Base-by-base conservation (phyloP, 1,140 invertebrate species). In the Trialeurodes vaporariorum region DNA sequence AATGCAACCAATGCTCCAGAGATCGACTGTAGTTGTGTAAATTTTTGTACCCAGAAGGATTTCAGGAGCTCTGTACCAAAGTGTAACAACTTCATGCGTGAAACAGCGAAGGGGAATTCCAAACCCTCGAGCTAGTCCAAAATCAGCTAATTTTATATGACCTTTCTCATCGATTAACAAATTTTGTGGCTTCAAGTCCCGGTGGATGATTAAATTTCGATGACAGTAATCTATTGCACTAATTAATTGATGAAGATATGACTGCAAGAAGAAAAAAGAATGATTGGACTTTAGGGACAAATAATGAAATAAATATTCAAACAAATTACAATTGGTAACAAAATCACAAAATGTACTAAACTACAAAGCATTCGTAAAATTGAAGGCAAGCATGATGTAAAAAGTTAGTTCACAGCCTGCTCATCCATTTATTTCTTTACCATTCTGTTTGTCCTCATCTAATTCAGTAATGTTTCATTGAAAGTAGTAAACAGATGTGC, bases 51-150 rank as follows among this genome's bases (percentile, higher is more conserved):
- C 95, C 5, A 98, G 80, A 61, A 98, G 80, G 72, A 98, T 91
- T 81, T 98, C 96, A 1, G 96, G 96, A 2, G 96, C 91, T 72
- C 95, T 82, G 80, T 98, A 98, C 95, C 95, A 98, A 61, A 98
- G 81, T 5, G 96, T 98, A 0, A 98, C 89, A 11, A 98, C 94
- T 82, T 97, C 93, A 78, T 96, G 93, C 0, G 93, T 96, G 74
- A 93, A 96, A 1, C 86, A 86, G 61, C 90, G 81, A 67, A 94
- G 84, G 9, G 93, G 94, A 25, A 96, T 79, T 59, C 85, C 86
- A 78, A 94, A 94, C 2, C 87, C 85, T 68, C 93, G 81, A 1
- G 92, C 92, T 59, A 95, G 79, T 26, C 93, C 93, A 81, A 96
- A 96, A 81, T 96, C 93, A 1, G 92, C 93, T 60, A 96, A 76